Conservation (phyloP, 1,140 invertebrate genomes). For the Caerostris darwini region DNA sequence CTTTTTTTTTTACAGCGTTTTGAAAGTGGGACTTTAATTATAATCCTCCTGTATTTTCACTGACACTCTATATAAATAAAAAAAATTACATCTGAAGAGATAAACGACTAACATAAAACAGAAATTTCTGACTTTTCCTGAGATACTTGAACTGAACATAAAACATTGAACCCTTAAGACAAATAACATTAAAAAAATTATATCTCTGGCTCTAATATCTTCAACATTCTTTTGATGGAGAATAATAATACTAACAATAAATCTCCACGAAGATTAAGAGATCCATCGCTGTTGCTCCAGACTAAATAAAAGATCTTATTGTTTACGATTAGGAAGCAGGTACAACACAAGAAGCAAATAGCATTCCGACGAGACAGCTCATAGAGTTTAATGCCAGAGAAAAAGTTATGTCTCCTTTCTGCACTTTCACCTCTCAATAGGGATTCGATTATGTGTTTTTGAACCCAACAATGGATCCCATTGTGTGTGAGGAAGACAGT, state of each 20-base stretch:
- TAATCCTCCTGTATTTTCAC: no score
- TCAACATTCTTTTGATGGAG: not conserved
- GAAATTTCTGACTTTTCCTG: not conserved
- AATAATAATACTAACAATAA: not conserved
- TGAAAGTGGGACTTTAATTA: no score
- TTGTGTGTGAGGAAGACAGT: constrained; percentile 10
- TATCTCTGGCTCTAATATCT: not conserved
- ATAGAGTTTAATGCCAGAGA: not conserved
- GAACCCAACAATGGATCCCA: not conserved
- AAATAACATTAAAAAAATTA: not conserved
- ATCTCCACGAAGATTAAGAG: no score
- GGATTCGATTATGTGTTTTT: not conserved
- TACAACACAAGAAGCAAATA: not conserved
- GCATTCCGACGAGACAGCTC: not conserved
- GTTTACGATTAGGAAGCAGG: not conserved
- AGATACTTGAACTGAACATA: not conserved
- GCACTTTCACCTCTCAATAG: not conserved
- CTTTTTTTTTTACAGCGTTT: no score
- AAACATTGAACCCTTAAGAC: not conserved
- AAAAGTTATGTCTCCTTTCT: not conserved
- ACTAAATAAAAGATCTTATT: not conserved
- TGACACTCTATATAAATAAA: no score
- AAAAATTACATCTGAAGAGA: no score
- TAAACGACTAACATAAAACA: no score
- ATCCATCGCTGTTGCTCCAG: not conserved